Percentiles rank a stretch among this genome's conserved stretches.
phyloP scores from a whole-genome alignment of 35 echinoderm and acorn worm species.

The Strongylocentrotus purpuratus region DNA sequence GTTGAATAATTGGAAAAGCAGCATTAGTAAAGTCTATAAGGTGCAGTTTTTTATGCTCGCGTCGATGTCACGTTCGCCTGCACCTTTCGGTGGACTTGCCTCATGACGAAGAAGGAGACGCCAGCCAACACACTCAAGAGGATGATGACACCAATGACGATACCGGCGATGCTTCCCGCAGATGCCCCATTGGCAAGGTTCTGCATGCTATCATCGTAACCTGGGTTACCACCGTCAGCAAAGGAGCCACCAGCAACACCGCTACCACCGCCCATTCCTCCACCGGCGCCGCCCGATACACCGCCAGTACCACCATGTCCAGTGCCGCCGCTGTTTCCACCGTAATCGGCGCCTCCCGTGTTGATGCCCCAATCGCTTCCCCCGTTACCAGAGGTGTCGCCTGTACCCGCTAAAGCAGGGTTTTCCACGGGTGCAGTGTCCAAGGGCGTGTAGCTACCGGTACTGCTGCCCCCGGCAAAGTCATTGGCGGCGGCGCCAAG shows the following conservation, averaged over 20 bases:
- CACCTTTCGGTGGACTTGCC: slow-evolving; percentile 39
- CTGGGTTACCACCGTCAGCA: neutral
- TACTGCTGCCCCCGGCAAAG: neutral
- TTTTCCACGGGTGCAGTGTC: neutral
- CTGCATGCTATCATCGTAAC: neutral
- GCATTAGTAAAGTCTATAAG: neutral
- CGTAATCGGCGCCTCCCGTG: neutral
- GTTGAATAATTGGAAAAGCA: neutral
- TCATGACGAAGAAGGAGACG: slow-evolving; percentile 36
- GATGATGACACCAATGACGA: slow-evolving; percentile 44
- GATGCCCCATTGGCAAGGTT: slow-evolving; percentile 3
- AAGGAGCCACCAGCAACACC: neutral
- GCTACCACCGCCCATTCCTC: slow-evolving; percentile 15
- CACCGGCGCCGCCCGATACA: neutral
- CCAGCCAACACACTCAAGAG: neutral
- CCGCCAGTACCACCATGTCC: neutral
- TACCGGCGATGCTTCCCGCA: slow-evolving; percentile 32
- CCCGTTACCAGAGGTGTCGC: neutral
- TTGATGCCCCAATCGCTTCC: neutral
- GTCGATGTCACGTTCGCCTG: neutral
- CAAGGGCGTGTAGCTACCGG: neutral
- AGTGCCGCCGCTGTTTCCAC: neutral
- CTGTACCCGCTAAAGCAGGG: neutral
- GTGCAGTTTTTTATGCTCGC: neutral
- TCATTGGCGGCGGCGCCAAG: neutral